Base-by-base conservation (phyloP, 2,797 vertebrate genomes). In the Echiichthys vipera region DNA sequence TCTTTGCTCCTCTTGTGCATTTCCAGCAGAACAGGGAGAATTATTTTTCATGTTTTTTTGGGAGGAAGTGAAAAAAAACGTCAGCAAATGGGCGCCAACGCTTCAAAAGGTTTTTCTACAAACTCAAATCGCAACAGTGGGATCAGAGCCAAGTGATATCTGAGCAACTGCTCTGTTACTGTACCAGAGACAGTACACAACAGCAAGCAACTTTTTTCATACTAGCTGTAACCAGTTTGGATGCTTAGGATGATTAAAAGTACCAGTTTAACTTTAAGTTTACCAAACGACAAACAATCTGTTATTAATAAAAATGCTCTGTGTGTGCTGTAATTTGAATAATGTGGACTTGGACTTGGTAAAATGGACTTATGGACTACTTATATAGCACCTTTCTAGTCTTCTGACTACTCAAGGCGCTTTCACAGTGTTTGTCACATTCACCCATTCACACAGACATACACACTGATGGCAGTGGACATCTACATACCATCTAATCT, bases 31-130 rank as follows among this genome's bases (percentile, higher is more conserved):
- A 13, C 42, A 36, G 13, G 22, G 36, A n/a, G n/a, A n/a, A 54
- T 70, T 59, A 22, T 64, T 51, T 81, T 65, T 71, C 37, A 71
- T 49, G 24, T 43, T 83, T 76, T n/a, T 53, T 70, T 84, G 78
- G 78, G 34, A 62, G 56, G 49, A 67, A 72, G 36, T 74, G 17
- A 61, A 63, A 65, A 53, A 50, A 65, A 66, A 57, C 5, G 66
- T 62, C 65, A 65, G 56, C 61, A 78, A 71, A 65, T 1, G 3
- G 17, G 14, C 50, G n/a, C 20, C 14, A 43, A 56, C 65, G 64
- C 64, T 50, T 83, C 20, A 69, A 75, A 53, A 68, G 15, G 40
- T 68, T 84, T 29, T 66, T 37, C 63, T 55, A 45, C 55, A 66
- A 73, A 65, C 71, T 65, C 22, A 17, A 29, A 45, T 70, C 72